Evolutionary conservation across 2,113 vertebrate genomes (phyloP).

Genomic region (Platycercus adscitus): DNA sequence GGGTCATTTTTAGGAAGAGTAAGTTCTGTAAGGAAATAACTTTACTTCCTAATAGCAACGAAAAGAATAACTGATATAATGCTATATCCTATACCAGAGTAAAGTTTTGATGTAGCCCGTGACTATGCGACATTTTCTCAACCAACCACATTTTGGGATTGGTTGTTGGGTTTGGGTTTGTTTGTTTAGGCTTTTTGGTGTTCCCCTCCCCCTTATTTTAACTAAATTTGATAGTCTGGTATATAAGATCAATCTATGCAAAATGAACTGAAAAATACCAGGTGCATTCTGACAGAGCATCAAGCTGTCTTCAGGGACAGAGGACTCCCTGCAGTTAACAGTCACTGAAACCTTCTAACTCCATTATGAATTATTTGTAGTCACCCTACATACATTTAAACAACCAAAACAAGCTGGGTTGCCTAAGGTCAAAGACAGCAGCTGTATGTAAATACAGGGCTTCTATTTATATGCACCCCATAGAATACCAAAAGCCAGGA

Average conservation of each 20-base stretch:
- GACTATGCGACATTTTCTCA: background rate
- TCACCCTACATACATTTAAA: background rate
- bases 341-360: background rate
- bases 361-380: slow-evolving; percentile 18
- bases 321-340: background rate
- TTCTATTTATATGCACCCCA: background rate
- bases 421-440: slow-evolving; percentile 25
- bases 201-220: background rate
- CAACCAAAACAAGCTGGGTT: background rate
- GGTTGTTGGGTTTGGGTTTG: background rate
- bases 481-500: background rate
- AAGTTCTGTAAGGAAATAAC: background rate
- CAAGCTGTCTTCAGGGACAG: background rate
- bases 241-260: background rate
- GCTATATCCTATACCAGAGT: background rate
- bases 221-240: background rate
- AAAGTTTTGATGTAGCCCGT: background rate
- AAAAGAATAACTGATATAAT: background rate
- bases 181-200: background rate
- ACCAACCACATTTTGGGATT: too few species aligned
- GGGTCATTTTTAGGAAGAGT: background rate
- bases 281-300: background rate
- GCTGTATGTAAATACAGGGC: background rate
- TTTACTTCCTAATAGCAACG: background rate
- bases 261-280: background rate